Base-by-base conservation (phyloP, 2,113 vertebrate genomes). In the Maccullochella peelii region DNA sequence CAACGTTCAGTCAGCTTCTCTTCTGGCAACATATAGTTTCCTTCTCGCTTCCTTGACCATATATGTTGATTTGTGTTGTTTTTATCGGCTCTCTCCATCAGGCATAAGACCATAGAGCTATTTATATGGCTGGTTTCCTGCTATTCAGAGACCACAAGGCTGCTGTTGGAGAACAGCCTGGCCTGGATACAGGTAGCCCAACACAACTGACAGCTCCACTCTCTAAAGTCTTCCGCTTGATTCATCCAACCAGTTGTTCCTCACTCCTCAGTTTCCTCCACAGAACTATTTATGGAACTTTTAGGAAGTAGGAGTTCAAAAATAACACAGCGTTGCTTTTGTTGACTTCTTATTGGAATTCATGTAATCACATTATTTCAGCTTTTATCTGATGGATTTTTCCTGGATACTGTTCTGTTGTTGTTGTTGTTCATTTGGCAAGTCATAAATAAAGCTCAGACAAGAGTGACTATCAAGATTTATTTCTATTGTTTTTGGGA, bases 81-180 rank as follows among this genome's bases (percentile, higher is more conserved):
- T 71, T 89, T 73, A 84, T 88, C 65, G 38, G 38, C 33, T 67
- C 73, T 77, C 33, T 83, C 67, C 75, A 91, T 91, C 83, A 89
- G 50, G 18, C 55, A 18, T 57, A 16, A 57, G 40, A 40, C 71
- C 42, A 4, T 12, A 25, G 47, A 55, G 71, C 57, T 92, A 86
- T 93, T 93, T 93, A 87, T 90, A 86, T 42, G 55, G 7, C 59
- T 20, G 72, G 59, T 82, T 94, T 93, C 91, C 94, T 92, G 85
- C 81, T 73, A 94, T 93, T 94, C 81, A 89, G 68, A 27, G 76
- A 47, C 62, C 8, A 65, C 36, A 44, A 23, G 52, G 62, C 66
- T 77, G n/a, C 67, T 86, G 61, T 15, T 78, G 69, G 38, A 84
- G 68, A 85, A 81, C 66, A 69, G 55, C 81, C 83, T 72, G 70